Evolutionary conservation across 2,888 invertebrate species (phyloP), one percentile per base, ranked within the genome.

Genomic region (Eupeodes luniger): DNA sequence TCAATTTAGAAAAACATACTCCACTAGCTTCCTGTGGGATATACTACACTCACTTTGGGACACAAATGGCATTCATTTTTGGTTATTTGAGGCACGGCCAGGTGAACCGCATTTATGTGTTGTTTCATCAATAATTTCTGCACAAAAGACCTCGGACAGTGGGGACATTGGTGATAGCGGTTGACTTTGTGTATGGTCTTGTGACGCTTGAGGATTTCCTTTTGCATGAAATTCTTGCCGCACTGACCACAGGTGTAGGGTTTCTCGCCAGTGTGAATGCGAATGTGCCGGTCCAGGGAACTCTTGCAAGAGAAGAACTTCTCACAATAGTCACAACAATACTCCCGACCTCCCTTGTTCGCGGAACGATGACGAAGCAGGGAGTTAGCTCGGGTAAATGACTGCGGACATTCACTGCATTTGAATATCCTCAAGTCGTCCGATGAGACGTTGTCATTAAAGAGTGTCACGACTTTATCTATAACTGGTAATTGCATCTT

Each of bases 61-160:
- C 96, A 96, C 16, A 96, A 92, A 66, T 95, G 94, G 91, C 97
- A 97, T 91, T 95, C 94, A 92, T 96, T 96, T 87, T 96, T 93
- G 93, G 53, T 95, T 94, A 91, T 94, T 94, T 90, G 95, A 93
- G 95, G 95, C 86, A 94, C 94, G 72, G 95, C 95, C 57, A 95
- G 94, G 91, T 96, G 96, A 44, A 94, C 94, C 2, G 95, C 93
- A 55, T 91, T 91, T 91, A 95, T 94, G 92, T 97, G 97, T 44
- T 95, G 94, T 19, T 94, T 93, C 19, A 97, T 93, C 67, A 96
- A 95, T 90, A 95, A 95, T 89, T 96, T 96, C 92, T 97, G 97
- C 0, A 96, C 96, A 93, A 96, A 97, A 86, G 96, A 95, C 91
- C 96, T 96, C 0, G 94, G 94, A 91, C 97, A 97, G 87, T 94